Evolutionary conservation across 2,113 vertebrate genomes (phyloP).

Genomic region (Barbus barbus): DNA sequence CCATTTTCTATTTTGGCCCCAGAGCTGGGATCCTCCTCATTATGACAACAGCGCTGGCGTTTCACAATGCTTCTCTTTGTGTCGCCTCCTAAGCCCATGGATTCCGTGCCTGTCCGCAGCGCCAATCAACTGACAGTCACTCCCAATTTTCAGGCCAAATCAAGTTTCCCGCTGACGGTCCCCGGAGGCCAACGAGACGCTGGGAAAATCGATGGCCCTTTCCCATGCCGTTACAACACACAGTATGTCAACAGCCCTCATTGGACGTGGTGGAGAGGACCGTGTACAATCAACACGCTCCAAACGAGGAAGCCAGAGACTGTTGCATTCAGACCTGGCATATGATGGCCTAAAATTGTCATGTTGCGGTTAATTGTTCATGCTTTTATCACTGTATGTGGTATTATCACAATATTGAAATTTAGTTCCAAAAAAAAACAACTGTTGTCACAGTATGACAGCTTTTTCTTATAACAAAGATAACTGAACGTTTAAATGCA

Average conservation of each 20-base stretch:
- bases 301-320: background rate
- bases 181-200: slow-evolving; percentile 33
- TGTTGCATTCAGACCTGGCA: background rate
- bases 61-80: slow-evolving; percentile 49
- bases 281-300: background rate
- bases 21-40: slow-evolving; percentile 33
- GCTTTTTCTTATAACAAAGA: too few species aligned
- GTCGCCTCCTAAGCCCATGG: slow-evolving; percentile 20
- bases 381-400: too few species aligned
- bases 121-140: slow-evolving; percentile 24
- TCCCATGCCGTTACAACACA: slow-evolving; percentile 29
- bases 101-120: background rate
- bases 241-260: slow-evolving; percentile 27
- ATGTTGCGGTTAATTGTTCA: too few species aligned
- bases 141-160: slow-evolving; percentile 32
- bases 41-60: background rate
- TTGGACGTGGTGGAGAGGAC: background rate
- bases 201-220: slow-evolving; percentile 28
- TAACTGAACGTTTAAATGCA: too few species aligned
- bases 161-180: slow-evolving; percentile 29
- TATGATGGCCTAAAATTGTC: too few species aligned
- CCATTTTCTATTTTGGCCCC: slow-evolving; percentile 23
- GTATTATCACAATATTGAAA: too few species aligned
- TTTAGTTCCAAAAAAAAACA: too few species aligned
- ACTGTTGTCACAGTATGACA: too few species aligned